Conservation (phyloP, 2,888 invertebrate species). For the Synergus japonicus region DNA sequence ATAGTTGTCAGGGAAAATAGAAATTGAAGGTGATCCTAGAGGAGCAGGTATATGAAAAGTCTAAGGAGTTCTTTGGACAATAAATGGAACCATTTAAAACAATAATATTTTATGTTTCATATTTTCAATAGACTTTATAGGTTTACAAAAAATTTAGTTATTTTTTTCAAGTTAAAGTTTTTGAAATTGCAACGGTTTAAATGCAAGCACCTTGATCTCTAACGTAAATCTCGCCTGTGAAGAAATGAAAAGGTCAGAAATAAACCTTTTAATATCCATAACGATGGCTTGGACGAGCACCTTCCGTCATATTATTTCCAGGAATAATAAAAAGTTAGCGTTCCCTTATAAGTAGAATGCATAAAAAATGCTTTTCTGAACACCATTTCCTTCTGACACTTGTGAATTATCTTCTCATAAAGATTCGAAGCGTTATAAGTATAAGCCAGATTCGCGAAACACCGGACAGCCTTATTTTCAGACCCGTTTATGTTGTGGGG, state of each 20-base stretch:
- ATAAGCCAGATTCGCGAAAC: constrained; percentile 1
- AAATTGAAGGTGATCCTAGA: no score
- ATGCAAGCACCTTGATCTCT: no score
- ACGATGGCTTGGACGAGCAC: constrained; percentile 10
- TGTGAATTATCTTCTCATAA: constrained; percentile 13
- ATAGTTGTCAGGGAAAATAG: no score
- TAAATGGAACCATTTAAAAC: no score
- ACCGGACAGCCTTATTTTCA: constrained; percentile 5
- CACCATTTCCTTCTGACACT: background rate
- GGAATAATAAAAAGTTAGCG: constrained; percentile 26
- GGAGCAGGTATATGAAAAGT: no score
- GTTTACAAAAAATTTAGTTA: no score
- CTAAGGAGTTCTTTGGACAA: no score
- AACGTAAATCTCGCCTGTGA: background rate
- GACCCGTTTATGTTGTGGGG: background rate
- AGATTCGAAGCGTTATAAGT: background rate
- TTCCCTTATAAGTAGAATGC: constrained; percentile 28
- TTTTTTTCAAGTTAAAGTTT: no score
- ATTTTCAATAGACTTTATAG: no score
- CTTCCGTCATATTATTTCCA: constrained; percentile 21
- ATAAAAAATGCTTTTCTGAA: constrained; percentile 23
- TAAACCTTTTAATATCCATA: constrained; percentile 2
- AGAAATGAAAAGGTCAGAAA: background rate
- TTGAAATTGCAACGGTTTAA: no score
- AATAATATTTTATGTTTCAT: no score